Conservation (phyloP, 2,113 vertebrate species). For the Hippopotamus amphibius region DNA sequence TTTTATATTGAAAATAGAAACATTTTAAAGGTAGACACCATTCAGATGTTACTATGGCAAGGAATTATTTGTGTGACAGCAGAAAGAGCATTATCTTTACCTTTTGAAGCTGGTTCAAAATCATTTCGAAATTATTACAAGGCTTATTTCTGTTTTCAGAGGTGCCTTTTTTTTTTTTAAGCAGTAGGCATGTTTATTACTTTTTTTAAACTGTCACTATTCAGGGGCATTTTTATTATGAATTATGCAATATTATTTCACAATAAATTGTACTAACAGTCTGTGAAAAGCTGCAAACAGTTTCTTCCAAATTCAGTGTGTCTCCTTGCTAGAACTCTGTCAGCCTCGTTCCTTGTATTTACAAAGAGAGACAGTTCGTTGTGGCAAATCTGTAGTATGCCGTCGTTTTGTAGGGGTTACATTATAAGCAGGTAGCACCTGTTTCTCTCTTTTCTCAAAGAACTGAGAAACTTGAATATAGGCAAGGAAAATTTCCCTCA, state of each 20-base stretch:
- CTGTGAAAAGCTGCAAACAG: not conserved
- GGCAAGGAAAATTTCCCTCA: not conserved
- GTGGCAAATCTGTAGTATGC: not conserved
- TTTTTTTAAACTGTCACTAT: constrained; percentile 52
- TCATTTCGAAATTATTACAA: constrained; percentile 49
- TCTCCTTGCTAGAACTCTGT: not conserved
- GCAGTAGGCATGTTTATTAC: constrained; percentile 46
- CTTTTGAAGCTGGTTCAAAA: constrained; percentile 29
- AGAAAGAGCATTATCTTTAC: not conserved
- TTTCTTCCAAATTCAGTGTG: not conserved
- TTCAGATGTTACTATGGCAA: not conserved
- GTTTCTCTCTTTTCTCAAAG: constrained; percentile 52
- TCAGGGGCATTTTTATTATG: not conserved
- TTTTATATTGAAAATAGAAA: constrained; percentile 6
- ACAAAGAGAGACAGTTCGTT: not conserved
- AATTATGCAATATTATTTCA: constrained; percentile 13
- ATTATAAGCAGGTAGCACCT: constrained; percentile 2
- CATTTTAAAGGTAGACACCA: not conserved
- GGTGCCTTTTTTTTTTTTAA: constrained; percentile 41
- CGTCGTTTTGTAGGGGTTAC: not conserved
- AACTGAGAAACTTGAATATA: not conserved
- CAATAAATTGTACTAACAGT: constrained; percentile 42
- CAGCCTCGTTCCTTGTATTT: not conserved
- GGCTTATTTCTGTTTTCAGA: constrained; percentile 51
- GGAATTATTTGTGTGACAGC: not conserved